Conservation (phyloP, 2,797 vertebrate genomes). For the Smutsia temminckii region DNA sequence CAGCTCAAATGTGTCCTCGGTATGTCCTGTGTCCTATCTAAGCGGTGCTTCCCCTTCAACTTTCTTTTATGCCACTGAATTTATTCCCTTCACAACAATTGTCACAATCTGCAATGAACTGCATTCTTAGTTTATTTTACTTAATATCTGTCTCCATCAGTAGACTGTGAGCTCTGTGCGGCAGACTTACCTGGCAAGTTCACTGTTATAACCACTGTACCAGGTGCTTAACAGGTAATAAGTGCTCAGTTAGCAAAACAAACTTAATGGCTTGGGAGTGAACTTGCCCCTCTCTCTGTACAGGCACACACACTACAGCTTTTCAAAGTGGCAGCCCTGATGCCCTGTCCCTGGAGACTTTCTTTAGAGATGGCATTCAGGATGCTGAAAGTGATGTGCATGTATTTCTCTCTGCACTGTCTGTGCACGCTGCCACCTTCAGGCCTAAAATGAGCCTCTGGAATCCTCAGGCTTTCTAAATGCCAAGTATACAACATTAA, state of each 20-base stretch:
- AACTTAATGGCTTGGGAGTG: background rate
- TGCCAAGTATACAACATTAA: slow-evolving; percentile 59
- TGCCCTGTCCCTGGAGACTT: background rate
- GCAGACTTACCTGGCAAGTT: background rate
- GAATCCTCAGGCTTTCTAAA: slow-evolving; percentile 59
- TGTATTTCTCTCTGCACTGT: background rate
- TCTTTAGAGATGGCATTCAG: background rate
- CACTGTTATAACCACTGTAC: background rate
- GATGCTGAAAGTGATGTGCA: background rate
- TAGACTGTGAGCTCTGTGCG: background rate
- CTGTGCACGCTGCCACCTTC: background rate
- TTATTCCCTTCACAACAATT: background rate
- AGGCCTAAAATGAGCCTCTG: slow-evolving; percentile 2
- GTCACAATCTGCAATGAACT: background rate
- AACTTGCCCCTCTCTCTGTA: background rate
- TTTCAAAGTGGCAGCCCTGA: background rate
- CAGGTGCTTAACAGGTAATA: background rate
- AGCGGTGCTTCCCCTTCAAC: background rate
- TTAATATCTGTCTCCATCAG: background rate
- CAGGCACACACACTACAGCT: background rate
- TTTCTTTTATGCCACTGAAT: background rate
- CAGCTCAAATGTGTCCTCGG: background rate
- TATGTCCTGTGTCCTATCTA: background rate
- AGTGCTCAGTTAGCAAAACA: background rate
- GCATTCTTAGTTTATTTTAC: slow-evolving; percentile 11